Conservation (phyloP, 2,797 vertebrate genomes). For the Poliocrania exsul region DNA sequence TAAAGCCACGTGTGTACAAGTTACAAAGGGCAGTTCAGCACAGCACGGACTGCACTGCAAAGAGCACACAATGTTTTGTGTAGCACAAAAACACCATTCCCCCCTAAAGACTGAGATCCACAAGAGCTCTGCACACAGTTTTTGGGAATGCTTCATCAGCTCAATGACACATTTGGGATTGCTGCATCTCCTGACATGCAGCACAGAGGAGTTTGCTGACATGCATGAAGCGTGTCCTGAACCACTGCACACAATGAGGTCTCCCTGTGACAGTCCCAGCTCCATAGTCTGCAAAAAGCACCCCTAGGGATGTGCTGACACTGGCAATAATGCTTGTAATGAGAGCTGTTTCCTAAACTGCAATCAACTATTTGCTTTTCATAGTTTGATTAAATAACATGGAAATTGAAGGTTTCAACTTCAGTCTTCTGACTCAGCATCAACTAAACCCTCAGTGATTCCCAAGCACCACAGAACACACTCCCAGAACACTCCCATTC, state of each 20-base stretch:
- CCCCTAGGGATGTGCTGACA: background rate
- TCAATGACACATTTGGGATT: background rate
- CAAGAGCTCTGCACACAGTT: background rate
- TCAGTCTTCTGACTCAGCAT: background rate
- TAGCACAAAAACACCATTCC: background rate
- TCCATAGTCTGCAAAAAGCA: background rate
- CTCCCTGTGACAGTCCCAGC: background rate
- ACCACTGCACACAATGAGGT: background rate
- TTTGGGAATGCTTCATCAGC: background rate
- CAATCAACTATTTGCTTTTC: background rate
- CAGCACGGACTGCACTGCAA: background rate
- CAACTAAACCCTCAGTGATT: background rate
- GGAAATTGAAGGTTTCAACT: background rate
- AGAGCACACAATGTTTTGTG: rapidly evolving
- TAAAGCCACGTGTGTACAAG: rapidly evolving
- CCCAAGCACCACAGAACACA: background rate
- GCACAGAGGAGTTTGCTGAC: background rate
- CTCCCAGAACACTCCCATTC: background rate
- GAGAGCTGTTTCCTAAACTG: background rate
- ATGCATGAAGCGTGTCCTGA: background rate
- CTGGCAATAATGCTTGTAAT: background rate
- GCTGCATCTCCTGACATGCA: background rate
- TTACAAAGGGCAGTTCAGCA: background rate
- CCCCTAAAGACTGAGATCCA: background rate
- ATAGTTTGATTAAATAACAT: background rate